Evolutionary conservation across 2,888 invertebrate genomes (phyloP).

Genomic region (Neria commutata): DNA sequence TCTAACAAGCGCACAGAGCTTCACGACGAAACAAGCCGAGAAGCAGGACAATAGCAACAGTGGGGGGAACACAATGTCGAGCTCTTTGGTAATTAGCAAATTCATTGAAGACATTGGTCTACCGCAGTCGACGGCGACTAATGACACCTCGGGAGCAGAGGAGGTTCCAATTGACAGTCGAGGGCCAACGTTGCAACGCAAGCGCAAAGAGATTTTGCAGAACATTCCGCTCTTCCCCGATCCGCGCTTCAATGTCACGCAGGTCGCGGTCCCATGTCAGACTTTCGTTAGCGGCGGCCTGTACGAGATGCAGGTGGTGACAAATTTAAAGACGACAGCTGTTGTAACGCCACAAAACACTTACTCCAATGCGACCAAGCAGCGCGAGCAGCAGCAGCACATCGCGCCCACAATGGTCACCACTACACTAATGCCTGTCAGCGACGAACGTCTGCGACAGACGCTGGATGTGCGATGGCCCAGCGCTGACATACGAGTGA

Average conservation of each 20-base stretch:
- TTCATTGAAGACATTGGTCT: conserved; percentile 48
- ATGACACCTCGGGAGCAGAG: conserved; percentile 32
- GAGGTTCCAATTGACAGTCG: not conserved
- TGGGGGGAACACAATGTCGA: conserved; percentile 51
- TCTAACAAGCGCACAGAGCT: conserved; percentile 30
- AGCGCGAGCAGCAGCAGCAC: conserved; percentile 3
- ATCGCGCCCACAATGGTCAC: conserved; percentile 36
- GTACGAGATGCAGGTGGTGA: conserved; percentile 57
- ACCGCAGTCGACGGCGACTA: conserved; percentile 59
- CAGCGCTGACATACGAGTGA: conserved; percentile 72
- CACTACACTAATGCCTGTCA: conserved; percentile 47
- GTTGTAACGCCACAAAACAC: not conserved
- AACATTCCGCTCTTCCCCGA: conserved; percentile 57
- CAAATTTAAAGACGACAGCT: conserved; percentile 46
- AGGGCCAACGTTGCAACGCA: conserved; percentile 39
- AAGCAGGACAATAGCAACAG: conserved; percentile 15
- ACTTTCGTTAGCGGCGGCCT: conserved; percentile 55
- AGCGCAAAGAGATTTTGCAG: conserved; percentile 54
- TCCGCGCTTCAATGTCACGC: conserved; percentile 56
- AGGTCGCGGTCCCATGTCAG: conserved; percentile 57
- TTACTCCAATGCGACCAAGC: not conserved
- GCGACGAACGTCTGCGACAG: conserved; percentile 57
- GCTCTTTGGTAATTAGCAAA: conserved; percentile 59
- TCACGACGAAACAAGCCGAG: conserved; percentile 22
- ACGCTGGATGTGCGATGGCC: conserved; percentile 84